A percentile compares a stretch with the other conserved stretches of the same genome.
Evolutionary conservation across 2,113 vertebrate species (phyloP).

Genomic region (Gorsachius goisagi): DNA sequence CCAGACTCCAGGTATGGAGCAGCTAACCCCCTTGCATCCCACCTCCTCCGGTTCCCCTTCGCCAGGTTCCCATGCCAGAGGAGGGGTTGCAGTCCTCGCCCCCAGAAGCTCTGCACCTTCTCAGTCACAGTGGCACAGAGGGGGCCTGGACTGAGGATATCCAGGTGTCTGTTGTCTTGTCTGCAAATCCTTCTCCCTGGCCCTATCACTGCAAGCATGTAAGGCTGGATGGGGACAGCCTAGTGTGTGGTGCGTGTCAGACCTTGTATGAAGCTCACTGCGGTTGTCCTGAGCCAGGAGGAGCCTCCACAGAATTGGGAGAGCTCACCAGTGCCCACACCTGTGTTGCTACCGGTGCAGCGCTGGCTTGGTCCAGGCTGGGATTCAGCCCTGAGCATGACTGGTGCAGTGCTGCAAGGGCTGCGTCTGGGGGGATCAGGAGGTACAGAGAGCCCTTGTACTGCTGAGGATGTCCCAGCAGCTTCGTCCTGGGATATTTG

Average conservation of each 20-base stretch:
- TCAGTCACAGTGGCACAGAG: neutral
- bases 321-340: neutral
- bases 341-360: neutral
- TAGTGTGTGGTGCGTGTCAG: neutral
- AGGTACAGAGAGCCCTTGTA: neutral
- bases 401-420: neutral
- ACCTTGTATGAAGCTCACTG: neutral
- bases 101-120: neutral
- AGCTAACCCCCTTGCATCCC: neutral
- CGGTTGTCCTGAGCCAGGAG: neutral
- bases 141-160: neutral
- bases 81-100: neutral
- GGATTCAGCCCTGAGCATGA: neutral
- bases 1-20: slow-evolving; percentile 89
- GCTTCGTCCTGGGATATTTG: neutral
- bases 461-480: neutral
- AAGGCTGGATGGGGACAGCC: neutral
- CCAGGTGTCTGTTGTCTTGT: neutral
- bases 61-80: neutral
- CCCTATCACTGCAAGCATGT: neutral
- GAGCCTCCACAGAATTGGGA: neutral
- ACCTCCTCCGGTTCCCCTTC: neutral
- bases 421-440: neutral
- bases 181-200: neutral
- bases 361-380: neutral